These are phyloP conservation scores for Theodoxus fluviatilis DNA, from an alignment of 2,888 invertebrate species.

Conservation along the genomic window DNA sequence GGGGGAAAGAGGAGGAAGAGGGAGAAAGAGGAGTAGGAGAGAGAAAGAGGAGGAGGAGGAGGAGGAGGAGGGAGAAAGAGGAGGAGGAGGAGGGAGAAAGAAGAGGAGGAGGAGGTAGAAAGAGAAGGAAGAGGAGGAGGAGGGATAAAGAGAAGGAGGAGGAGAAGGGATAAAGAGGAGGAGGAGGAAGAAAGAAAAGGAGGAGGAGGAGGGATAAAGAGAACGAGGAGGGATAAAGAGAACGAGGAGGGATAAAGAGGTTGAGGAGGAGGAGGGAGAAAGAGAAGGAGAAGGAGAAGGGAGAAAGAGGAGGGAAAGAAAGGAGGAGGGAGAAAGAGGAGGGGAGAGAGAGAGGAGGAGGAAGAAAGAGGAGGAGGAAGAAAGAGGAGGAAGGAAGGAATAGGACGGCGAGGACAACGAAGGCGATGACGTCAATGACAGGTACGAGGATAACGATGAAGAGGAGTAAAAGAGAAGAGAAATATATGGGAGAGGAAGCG, in stretches of 20 bases:
- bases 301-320: background rate
- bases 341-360: background rate
- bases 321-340: background rate
- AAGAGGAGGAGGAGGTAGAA: background rate
- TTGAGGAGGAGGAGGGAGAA: background rate
- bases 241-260: background rate
- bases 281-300: conserved; percentile 11
- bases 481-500: background rate
- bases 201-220: background rate
- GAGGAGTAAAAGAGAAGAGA: background rate
- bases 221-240: background rate
- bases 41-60: background rate
- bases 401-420: background rate
- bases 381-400: background rate
- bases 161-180: background rate
- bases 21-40: background rate
- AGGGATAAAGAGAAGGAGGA: background rate
- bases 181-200: background rate
- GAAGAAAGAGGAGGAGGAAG: background rate
- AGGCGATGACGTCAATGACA: no score
- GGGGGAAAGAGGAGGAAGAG: no score
- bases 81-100: background rate
- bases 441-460: no score
- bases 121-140: background rate
- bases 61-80: background rate